Conservation (phyloP, 2,888 invertebrate genomes). For the Papilio demoleus region DNA sequence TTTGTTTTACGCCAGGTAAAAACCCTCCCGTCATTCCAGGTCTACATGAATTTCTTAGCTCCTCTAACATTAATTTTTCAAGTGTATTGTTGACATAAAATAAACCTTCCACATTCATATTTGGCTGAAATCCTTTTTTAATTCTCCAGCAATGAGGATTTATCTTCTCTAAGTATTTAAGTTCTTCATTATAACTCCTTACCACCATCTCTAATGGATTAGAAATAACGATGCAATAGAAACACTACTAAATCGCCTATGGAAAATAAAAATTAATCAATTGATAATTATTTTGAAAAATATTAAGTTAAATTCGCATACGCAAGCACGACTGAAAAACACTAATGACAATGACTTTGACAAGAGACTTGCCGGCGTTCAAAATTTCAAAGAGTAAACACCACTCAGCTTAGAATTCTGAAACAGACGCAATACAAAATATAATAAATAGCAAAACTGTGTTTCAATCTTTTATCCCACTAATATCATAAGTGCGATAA, state of each 20-base stretch:
- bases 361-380: not conserved
- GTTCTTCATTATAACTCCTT: conserved; percentile 95
- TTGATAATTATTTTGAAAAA: not conserved
- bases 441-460: not conserved
- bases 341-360: conserved; percentile 5
- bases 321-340: not conserved
- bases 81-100: conserved; percentile 97
- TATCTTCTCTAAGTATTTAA: conserved; percentile 95
- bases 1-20: conserved; percentile 99
- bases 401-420: too few relatives aligned
- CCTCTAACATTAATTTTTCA: conserved; percentile 98
- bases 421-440: not conserved
- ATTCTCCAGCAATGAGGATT: conserved; percentile 94
- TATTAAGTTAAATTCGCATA: not conserved
- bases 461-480: too few relatives aligned
- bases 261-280: not conserved
- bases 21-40: conserved; percentile 97
- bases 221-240: not conserved
- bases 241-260: not conserved
- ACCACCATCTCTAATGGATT: conserved; percentile 89
- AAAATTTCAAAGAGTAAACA: not conserved
- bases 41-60: conserved; percentile 94
- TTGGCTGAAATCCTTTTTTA: conserved; percentile 99
- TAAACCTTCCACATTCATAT: conserved; percentile 99
- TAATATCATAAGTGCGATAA: too few relatives aligned